Conservation (phyloP, 2,797 vertebrate genomes). For the Falco concolor region DNA sequence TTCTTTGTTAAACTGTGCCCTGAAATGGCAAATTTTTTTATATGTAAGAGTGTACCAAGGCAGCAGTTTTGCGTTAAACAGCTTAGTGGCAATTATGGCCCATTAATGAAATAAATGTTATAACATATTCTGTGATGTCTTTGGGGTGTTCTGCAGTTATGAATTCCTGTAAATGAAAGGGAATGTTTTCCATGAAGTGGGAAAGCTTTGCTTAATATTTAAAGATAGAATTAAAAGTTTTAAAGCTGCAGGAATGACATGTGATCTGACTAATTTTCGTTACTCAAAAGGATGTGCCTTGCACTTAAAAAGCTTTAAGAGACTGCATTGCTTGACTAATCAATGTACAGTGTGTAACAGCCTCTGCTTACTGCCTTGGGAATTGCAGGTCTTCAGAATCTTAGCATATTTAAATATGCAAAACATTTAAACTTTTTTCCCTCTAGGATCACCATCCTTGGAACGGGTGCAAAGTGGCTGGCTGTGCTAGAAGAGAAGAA, state of each 20-base stretch:
- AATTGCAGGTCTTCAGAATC: neutral
- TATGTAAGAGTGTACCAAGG: neutral
- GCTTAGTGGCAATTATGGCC: neutral
- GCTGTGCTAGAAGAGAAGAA: constrained; percentile 88
- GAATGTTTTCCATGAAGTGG: neutral
- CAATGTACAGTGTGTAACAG: neutral
- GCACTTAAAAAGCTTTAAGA: neutral
- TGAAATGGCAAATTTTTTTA: neutral
- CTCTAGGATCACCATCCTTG: constrained; percentile 90
- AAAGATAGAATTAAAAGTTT: neutral
- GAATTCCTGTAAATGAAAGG: neutral
- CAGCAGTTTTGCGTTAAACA: neutral
- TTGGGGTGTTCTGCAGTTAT: neutral
- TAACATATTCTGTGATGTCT: neutral
- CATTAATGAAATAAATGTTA: neutral
- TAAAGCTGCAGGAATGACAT: neutral
- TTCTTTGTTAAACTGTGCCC: neutral
- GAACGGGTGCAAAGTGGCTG: constrained; percentile 94
- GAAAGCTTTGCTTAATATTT: constrained; percentile 33
- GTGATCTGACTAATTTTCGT: neutral
- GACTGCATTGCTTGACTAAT: neutral
- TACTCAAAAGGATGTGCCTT: neutral
- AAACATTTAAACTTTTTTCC: neutral
- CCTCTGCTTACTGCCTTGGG: neutral
- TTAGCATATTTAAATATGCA: neutral